These are phyloP conservation scores for Sturmia bella DNA, from an alignment of 2,888 invertebrate species.

Conservation along the genomic window DNA sequence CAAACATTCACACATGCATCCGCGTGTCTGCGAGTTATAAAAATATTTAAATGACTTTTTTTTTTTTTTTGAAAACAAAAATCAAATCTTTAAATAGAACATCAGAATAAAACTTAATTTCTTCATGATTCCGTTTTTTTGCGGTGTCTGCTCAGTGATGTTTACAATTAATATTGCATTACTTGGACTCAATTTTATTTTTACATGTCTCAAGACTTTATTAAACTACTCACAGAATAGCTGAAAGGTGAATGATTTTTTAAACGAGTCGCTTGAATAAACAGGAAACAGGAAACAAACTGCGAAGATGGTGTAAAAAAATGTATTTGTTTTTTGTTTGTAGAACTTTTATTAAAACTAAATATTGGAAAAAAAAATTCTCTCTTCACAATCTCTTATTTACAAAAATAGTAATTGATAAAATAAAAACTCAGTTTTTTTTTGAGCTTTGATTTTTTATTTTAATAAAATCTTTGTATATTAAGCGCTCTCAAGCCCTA, in stretches of 20 bases:
- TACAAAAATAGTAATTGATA: background rate
- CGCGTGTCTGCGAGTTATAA: background rate
- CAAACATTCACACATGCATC: background rate
- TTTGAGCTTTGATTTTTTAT: constrained; percentile 4
- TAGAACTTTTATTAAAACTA: background rate
- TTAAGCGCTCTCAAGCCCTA: constrained; percentile 45
- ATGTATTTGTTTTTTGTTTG: background rate
- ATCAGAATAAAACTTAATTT: background rate
- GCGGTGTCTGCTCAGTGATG: constrained; percentile 45
- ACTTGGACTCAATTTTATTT: constrained; percentile 35
- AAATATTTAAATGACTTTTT: constrained; percentile 24
- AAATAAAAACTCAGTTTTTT: constrained; percentile 6
- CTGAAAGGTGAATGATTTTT: constrained; percentile 59
- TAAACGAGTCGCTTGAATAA: constrained; percentile 10
- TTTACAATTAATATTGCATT: constrained; percentile 21
- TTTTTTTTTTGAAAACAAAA: constrained; percentile 55
- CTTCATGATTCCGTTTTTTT: constrained; percentile 9
- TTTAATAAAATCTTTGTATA: constrained; percentile 39
- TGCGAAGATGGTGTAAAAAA: background rate
- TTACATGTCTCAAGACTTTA: background rate
- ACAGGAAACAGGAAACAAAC: constrained; percentile 40
- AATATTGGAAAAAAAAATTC: background rate
- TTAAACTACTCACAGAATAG: constrained; percentile 27
- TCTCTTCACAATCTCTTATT: background rate
- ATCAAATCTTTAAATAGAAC: constrained; percentile 57